These are phyloP conservation scores for Zaprionus nigranus DNA, from an alignment of 1,140 invertebrate species.

Conservation along the genomic window DNA sequence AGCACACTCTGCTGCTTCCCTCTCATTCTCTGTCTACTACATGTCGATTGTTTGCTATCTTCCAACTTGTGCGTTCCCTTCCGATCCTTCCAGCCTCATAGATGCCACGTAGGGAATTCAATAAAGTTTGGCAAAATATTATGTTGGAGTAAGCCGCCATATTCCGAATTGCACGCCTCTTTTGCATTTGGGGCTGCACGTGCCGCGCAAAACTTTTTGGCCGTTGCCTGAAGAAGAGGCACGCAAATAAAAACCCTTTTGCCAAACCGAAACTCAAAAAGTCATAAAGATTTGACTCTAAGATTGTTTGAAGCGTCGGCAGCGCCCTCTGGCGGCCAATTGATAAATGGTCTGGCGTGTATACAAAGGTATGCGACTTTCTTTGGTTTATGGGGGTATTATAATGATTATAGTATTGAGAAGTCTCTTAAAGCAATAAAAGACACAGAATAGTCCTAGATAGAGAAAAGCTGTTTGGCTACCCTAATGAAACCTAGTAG, in stretches of 20 bases:
- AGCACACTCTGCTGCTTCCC: slow-evolving; percentile 54
- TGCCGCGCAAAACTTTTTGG: slow-evolving; percentile 69
- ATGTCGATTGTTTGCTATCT: slow-evolving; percentile 48
- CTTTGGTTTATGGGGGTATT: neutral
- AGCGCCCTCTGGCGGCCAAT: slow-evolving; percentile 59
- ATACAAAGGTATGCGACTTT: slow-evolving; percentile 34
- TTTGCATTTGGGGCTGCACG: slow-evolving; percentile 53
- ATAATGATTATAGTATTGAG: too few species aligned
- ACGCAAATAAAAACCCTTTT: slow-evolving; percentile 30
- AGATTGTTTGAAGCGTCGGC: slow-evolving; percentile 40
- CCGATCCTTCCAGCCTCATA: slow-evolving; percentile 15
- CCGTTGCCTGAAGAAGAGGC: slow-evolving; percentile 17
- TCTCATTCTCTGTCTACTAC: neutral
- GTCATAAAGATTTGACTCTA: slow-evolving; percentile 72
- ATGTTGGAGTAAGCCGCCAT: slow-evolving; percentile 62
- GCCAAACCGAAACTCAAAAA: slow-evolving; percentile 55
- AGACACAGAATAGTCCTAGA: neutral
- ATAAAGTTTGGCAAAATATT: slow-evolving; percentile 82
- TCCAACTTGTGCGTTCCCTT: slow-evolving; percentile 33
- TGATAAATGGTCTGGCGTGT: slow-evolving; percentile 58
- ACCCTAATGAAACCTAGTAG: too few species aligned
- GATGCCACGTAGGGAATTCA: slow-evolving; percentile 76
- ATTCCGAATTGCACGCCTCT: slow-evolving; percentile 53
- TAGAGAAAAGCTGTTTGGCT: neutral
- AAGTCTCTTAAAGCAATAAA: neutral